A percentile compares a stretch with the other conserved stretches of the same genome.
phyloP scores from a whole-genome alignment of 2,113 vertebrate species.

The Setophaga kirtlandii region DNA sequence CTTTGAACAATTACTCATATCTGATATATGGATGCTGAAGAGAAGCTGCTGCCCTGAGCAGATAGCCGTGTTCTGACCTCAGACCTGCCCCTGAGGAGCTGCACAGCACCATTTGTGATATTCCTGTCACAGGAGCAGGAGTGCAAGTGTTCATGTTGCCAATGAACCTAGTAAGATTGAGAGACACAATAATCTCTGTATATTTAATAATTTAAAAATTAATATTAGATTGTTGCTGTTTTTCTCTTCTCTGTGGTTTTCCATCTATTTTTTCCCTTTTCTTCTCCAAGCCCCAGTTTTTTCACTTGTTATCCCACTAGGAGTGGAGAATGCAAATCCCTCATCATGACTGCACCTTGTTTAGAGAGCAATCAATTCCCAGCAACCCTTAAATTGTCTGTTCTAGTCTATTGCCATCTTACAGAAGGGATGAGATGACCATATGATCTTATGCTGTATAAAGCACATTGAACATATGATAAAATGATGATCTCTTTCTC shows the following conservation, averaged over 20 bases:
- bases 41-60: neutral
- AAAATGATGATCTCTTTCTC: neutral
- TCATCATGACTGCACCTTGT: neutral
- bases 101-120: accelerated
- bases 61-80: neutral
- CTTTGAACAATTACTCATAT: neutral
- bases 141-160: neutral
- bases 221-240: neutral
- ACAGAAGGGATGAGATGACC: neutral
- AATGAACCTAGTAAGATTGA: neutral
- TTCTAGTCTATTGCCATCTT: neutral
- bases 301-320: neutral
- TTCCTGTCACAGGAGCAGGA: neutral
- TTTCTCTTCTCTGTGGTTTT: neutral
- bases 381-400: neutral
- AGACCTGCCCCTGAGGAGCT: neutral
- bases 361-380: neutral
- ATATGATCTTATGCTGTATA: neutral
- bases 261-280: neutral
- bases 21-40: neutral
- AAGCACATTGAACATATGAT: neutral
- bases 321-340: neutral
- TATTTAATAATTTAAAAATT: neutral
- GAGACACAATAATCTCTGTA: neutral
- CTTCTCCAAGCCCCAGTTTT: neutral